These are phyloP conservation scores for Onychomys torridus DNA, from an alignment of 2,797 vertebrate species.

Conservation along the genomic window DNA sequence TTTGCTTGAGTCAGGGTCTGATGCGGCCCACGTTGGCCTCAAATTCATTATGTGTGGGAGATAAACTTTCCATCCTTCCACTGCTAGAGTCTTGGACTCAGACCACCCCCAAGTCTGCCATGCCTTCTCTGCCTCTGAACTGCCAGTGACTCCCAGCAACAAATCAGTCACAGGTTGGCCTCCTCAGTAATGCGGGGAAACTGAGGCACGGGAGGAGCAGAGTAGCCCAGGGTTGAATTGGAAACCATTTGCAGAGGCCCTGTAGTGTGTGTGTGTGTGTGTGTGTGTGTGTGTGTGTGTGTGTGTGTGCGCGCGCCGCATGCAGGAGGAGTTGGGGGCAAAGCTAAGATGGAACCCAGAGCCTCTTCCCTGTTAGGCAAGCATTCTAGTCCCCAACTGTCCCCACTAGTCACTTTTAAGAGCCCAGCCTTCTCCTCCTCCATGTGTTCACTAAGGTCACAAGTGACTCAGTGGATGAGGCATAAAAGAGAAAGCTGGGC, in stretches of 20 bases:
- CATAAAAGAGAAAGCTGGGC: background rate
- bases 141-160: background rate
- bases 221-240: background rate
- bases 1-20: background rate
- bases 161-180: background rate
- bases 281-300: too few relatives aligned
- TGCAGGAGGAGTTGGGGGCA: fast-evolving
- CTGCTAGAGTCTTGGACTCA: background rate
- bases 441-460: background rate
- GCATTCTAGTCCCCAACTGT: background rate
- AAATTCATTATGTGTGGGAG: background rate
- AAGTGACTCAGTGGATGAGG: background rate
- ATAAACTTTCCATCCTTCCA: background rate
- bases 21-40: background rate
- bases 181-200: background rate
- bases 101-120: background rate
- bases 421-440: background rate
- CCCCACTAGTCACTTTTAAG: background rate
- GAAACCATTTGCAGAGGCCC: background rate
- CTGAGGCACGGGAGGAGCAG: background rate
- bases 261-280: background rate
- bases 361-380: background rate
- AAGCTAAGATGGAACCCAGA: background rate
- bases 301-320: too few relatives aligned
- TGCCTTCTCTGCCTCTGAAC: background rate